These are phyloP conservation scores for Sarcophaga carnaria DNA, from an alignment of 2,888 invertebrate genomes.

Conservation along the genomic window DNA sequence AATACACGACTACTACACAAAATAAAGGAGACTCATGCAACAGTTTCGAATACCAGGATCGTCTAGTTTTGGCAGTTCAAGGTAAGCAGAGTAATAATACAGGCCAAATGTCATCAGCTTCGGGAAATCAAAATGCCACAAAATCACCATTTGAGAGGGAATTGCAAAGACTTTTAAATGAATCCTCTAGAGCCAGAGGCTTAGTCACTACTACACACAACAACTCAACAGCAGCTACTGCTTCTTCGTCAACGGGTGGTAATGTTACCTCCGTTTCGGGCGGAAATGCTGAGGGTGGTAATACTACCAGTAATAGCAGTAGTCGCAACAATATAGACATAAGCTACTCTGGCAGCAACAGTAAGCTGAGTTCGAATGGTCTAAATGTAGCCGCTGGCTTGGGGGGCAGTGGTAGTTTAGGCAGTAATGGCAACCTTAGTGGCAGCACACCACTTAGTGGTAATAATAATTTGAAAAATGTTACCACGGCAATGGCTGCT, in stretches of 20 bases:
- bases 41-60: conserved; percentile 85
- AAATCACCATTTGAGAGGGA: conserved; percentile 89
- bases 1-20: conserved; percentile 84
- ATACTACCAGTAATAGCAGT: conserved; percentile 77
- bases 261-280: conserved; percentile 71
- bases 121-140: conserved; percentile 69
- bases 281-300: conserved; percentile 71
- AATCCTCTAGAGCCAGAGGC: conserved; percentile 81
- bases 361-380: conserved; percentile 78
- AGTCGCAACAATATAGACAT: conserved; percentile 79
- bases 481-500: conserved; percentile 68
- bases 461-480: conserved; percentile 74
- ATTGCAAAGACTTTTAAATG: conserved; percentile 89
- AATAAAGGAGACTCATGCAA: conserved; percentile 86
- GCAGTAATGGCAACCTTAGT: conserved; percentile 79
- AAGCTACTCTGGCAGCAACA: conserved; percentile 79
- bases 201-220: conserved; percentile 71
- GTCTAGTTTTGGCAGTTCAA: conserved; percentile 60
- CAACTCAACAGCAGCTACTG: conserved; percentile 69
- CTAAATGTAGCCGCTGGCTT: conserved; percentile 71
- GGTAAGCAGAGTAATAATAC: conserved; percentile 75
- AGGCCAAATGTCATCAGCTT: not conserved
- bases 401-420: conserved; percentile 73
- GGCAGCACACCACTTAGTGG: conserved; percentile 78
- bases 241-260: conserved; percentile 71